Conservation (phyloP, 2,888 invertebrate genomes). For the Hipparchia semele region DNA sequence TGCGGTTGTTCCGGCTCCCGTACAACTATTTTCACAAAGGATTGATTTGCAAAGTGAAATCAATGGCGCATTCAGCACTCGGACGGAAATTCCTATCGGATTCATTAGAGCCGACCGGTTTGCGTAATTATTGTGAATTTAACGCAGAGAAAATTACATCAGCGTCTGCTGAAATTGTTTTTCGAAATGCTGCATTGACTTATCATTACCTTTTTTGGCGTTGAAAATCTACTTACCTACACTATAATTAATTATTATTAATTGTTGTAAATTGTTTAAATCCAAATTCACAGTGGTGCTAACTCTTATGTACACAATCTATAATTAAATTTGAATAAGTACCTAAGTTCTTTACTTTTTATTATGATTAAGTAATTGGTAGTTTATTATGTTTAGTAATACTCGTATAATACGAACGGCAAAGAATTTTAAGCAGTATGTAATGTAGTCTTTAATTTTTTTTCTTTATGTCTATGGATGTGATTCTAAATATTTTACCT, state of each 20-base stretch:
- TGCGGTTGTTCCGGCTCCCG: conserved; percentile 10
- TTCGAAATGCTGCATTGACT: not conserved
- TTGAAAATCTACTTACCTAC: not conserved
- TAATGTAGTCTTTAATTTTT: too few relatives aligned
- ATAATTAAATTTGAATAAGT: too few relatives aligned
- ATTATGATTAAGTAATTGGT: too few relatives aligned
- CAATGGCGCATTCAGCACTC: conserved; percentile 23
- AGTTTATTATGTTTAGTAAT: too few relatives aligned
- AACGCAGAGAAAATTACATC: not conserved
- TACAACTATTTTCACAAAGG: conserved; percentile 28
- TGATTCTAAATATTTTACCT: too few relatives aligned
- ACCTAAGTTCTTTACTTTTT: too few relatives aligned
- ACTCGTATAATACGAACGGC: too few relatives aligned
- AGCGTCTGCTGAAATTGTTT: conserved; percentile 5
- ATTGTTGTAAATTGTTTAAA: too few relatives aligned
- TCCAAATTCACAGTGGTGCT: too few relatives aligned
- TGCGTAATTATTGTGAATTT: conserved; percentile 16
- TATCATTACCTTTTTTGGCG: not conserved
- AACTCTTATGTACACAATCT: too few relatives aligned
- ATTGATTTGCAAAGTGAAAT: conserved; percentile 28
- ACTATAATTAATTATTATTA: not conserved
- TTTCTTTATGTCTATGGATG: too few relatives aligned
- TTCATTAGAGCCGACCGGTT: conserved; percentile 19
- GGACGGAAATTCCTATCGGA: conserved; percentile 25
- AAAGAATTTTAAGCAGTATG: too few relatives aligned